Conservation (phyloP, 2,888 invertebrate genomes). For the Cantharis nigra region DNA sequence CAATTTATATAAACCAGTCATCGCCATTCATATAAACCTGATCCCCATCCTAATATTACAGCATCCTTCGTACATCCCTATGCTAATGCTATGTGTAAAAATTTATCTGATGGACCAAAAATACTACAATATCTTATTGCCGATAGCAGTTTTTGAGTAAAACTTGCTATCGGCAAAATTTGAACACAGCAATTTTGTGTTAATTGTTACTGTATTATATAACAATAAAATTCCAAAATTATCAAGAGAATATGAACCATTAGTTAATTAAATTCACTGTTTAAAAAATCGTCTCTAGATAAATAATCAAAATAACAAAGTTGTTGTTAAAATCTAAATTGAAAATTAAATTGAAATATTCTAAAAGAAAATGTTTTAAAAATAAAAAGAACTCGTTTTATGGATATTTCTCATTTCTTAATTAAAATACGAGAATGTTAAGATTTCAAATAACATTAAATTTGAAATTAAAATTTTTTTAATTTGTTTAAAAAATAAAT, state of each 20-base stretch:
- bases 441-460: not conserved
- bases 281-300: not conserved
- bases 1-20: not conserved
- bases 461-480: not conserved
- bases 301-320: not conserved
- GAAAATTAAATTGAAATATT: not conserved
- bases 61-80: not conserved
- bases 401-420: not conserved
- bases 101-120: not conserved
- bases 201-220: not conserved
- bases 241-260: no score
- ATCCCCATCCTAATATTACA: not conserved
- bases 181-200: not conserved
- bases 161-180: not conserved
- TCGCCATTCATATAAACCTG: not conserved
- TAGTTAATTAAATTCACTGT: no score
- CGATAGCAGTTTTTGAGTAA: not conserved
- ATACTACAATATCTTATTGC: not conserved
- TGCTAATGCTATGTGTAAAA: not conserved
- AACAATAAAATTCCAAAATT: not conserved
- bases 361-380: not conserved
- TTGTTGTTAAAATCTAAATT: not conserved
- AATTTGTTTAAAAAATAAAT: not conserved
- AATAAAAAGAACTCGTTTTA: not conserved
- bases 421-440: not conserved